Conservation (phyloP, 1,140 invertebrate genomes). For the Diorhabda carinulata region DNA sequence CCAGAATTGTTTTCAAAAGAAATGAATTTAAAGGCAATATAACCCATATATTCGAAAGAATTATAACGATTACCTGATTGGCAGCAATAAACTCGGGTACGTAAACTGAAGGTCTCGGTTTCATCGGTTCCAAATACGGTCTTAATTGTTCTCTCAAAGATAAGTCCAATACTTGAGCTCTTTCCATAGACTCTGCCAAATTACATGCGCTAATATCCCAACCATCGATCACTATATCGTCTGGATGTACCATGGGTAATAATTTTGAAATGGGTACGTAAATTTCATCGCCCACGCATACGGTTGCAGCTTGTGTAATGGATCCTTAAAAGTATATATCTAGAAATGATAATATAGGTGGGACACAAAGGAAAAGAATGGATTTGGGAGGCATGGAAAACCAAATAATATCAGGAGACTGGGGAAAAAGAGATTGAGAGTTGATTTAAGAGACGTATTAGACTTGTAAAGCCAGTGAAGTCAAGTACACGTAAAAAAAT, state of each 20-base stretch:
- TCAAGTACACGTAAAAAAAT: too few relatives aligned
- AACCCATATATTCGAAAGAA: too few relatives aligned
- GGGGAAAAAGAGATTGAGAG: too few relatives aligned
- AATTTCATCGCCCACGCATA: slow-evolving; percentile 73
- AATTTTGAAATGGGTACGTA: slow-evolving; percentile 77
- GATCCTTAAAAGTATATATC: slow-evolving; percentile 68
- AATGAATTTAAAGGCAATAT: too few relatives aligned
- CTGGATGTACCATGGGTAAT: slow-evolving; percentile 85
- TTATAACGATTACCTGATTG: slow-evolving; percentile 68
- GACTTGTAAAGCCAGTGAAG: too few relatives aligned
- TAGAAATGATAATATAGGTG: too few relatives aligned
- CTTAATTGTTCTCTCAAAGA: slow-evolving; percentile 70
- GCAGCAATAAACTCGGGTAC: slow-evolving; percentile 92
- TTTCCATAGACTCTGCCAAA: slow-evolving; percentile 78
- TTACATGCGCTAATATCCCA: slow-evolving; percentile 92
- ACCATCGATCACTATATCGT: slow-evolving; percentile 86
- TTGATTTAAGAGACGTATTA: too few relatives aligned
- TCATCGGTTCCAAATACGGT: slow-evolving; percentile 67
- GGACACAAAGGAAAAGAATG: too few relatives aligned
- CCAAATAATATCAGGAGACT: too few relatives aligned
- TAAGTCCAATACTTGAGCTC: slow-evolving; percentile 73
- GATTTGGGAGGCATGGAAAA: too few relatives aligned
- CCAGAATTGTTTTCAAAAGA: too few relatives aligned
- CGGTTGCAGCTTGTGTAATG: slow-evolving; percentile 83
- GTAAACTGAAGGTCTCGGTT: slow-evolving; percentile 83